A percentile compares a stretch with the other conserved stretches of the same genome.
These are phyloP conservation scores for Andrena praecox DNA, from an alignment of 2,888 invertebrate species.

Conservation along the genomic window DNA sequence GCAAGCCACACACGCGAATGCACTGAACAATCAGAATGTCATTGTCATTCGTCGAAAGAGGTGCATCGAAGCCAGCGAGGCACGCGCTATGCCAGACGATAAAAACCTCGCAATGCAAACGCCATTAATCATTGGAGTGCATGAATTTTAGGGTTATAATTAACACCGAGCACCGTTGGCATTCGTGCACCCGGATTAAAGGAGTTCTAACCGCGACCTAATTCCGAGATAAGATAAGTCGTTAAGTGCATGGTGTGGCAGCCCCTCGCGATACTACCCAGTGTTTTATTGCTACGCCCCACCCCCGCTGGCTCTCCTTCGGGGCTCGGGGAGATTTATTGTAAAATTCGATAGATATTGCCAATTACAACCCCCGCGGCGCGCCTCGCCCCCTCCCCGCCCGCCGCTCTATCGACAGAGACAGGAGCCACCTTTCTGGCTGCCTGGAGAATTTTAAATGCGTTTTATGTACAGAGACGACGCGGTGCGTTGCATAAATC, in stretches of 20 bases:
- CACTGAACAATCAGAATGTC: too few species aligned
- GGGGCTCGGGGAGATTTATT: constrained; percentile 80
- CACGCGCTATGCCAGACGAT: not conserved
- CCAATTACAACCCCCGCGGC: constrained; percentile 80
- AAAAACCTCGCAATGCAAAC: constrained; percentile 5
- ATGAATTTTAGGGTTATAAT: constrained; percentile 35
- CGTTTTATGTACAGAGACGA: constrained; percentile 75
- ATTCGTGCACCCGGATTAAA: constrained; percentile 61
- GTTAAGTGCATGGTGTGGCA: constrained; percentile 80
- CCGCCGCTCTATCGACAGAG: constrained; percentile 55
- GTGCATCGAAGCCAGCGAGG: not conserved
- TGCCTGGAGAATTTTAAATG: constrained; percentile 75
- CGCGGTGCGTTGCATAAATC: constrained; percentile 76
- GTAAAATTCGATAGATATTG: constrained; percentile 83
- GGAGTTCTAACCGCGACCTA: constrained; percentile 76
- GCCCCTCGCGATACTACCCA: constrained; percentile 77
- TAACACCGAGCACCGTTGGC: constrained; percentile 36
- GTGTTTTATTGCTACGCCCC: constrained; percentile 79
- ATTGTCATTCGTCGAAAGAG: not conserved
- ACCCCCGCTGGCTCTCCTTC: constrained; percentile 64
- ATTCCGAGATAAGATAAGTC: constrained; percentile 83
- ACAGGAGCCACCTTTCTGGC: constrained; percentile 63
- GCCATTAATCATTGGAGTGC: not conserved
- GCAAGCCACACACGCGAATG: too few species aligned
- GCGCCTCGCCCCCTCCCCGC: constrained; percentile 42